These are phyloP conservation scores for Lysandra coridon DNA, from an alignment of 2,888 invertebrate genomes.

Conservation along the genomic window DNA sequence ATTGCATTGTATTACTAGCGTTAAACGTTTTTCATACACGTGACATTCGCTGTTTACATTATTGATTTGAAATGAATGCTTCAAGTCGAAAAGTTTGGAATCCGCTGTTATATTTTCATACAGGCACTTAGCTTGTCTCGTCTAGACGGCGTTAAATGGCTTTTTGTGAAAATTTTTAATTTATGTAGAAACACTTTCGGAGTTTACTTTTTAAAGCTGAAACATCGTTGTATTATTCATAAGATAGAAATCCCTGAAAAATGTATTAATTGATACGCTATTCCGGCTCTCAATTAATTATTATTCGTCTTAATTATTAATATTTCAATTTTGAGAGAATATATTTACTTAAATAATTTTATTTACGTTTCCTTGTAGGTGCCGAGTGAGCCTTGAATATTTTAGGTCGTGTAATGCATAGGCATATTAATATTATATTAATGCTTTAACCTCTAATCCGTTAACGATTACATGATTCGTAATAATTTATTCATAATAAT, in stretches of 20 bases:
- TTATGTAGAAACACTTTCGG: slow-evolving; percentile 3
- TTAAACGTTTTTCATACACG: neutral
- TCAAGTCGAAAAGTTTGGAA: slow-evolving; percentile 1
- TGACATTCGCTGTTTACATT: neutral
- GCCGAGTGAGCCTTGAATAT: neutral
- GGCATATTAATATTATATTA: no score
- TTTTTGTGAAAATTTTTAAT: slow-evolving; percentile 9
- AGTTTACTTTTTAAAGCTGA: slow-evolving; percentile 8
- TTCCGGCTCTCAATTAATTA: slow-evolving; percentile 4
- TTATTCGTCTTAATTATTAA: slow-evolving; percentile 17
- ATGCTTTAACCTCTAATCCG: no score
- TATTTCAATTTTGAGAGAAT: slow-evolving; percentile 5
- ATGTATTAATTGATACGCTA: slow-evolving; percentile 18
- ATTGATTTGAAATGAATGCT: slow-evolving; percentile 5
- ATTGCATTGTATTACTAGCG: no score
- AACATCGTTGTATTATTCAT: slow-evolving; percentile 11
- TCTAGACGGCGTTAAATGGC: slow-evolving; percentile 24
- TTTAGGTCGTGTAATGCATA: neutral
- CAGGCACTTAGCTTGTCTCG: slow-evolving; percentile 23
- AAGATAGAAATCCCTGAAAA: neutral
- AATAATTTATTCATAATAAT: no score
- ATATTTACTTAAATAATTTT: slow-evolving; percentile 19
- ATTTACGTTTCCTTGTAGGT: slow-evolving; percentile 1
- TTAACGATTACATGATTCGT: no score
- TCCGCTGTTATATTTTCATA: slow-evolving; percentile 14